Evolutionary conservation across 2,888 invertebrate species (phyloP), one percentile per base, ranked within the genome.

Genomic region (Cephus pulcher): DNA sequence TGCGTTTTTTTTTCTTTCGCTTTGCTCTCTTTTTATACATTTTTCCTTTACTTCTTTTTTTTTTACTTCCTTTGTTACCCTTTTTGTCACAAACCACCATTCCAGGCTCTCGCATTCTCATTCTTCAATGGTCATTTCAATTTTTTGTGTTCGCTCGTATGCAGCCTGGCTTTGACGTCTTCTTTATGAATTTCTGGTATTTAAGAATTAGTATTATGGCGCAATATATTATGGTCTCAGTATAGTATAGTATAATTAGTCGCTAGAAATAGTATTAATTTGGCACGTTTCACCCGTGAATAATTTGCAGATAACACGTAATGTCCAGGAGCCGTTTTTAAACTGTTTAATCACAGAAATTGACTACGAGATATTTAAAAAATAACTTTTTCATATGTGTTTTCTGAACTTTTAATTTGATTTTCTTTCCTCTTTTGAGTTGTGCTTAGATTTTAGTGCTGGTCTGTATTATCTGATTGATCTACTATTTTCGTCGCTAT

Each of bases 21-120:
- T 15, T 32, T 78, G 37, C 69, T 70, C 15, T n/a, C 71, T 56
- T 34, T 35, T 70, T 56, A 56, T 56, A 56, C 56, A 56, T 23
- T 56, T 56, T 35, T 35, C 12, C 34, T 4, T 35, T 15, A 23
- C 93, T 0, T 93, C 92, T 87, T 4, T 92, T 90, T 0, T 93
- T 93, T 1, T 93, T 91, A 35, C 6, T 93, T 93, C 74, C 94
- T 88, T 76, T 93, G 91, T 78, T 91, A 88, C 74, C 89, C 87
- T 40, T 92, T 90, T 76, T 89, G 88, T 71, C 34, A 9, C 71
- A 33, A 33, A 71, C 30, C 71, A 34, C 71, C 56, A 56, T 6
- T 56, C 23, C 23, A 56, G 56, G 23, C 23, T 56, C 56, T 56
- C 23, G 56, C 23, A 56, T 56, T 56, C 23, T 56, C 23, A 56